phyloP scores from a whole-genome alignment of 2,113 vertebrate genomes.

The Scopus umbretta region DNA sequence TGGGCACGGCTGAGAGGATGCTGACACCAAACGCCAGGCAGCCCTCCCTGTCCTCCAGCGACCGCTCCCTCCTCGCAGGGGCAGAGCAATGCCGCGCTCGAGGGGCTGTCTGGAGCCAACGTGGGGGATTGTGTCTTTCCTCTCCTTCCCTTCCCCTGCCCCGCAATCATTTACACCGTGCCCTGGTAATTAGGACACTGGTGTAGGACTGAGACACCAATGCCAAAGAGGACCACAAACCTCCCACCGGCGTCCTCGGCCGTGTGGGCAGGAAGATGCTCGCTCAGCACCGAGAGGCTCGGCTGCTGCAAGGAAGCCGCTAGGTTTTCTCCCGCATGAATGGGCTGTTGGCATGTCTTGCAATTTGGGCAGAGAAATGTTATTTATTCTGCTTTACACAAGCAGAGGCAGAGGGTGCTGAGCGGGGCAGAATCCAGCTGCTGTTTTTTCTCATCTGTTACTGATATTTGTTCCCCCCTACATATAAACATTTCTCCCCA shows the following conservation, averaged over 20 bases:
- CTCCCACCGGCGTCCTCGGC: not conserved
- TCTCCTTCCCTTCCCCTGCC: not conserved
- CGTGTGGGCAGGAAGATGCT: not conserved
- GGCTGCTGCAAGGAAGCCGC: not conserved
- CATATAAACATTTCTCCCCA: not conserved
- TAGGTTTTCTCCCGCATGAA: accelerated
- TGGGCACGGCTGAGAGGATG: not conserved
- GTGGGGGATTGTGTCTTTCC: not conserved
- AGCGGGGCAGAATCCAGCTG: not conserved
- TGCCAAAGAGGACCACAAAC: not conserved
- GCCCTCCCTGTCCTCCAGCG: accelerated
- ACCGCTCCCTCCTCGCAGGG: not conserved
- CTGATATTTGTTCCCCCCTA: not conserved
- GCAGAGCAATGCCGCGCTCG: not conserved
- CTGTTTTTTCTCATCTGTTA: not conserved
- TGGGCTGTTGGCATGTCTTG: accelerated
- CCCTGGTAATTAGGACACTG: accelerated
- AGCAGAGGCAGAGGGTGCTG: not conserved
- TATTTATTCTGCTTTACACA: not conserved
- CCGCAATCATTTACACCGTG: accelerated
- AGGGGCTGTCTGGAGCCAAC: not conserved
- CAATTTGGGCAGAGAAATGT: not conserved
- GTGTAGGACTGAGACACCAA: not conserved
- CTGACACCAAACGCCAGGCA: not conserved
- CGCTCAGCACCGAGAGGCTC: not conserved